Base-by-base conservation (phyloP, 2,797 vertebrate genomes). In the Avahi laniger region DNA sequence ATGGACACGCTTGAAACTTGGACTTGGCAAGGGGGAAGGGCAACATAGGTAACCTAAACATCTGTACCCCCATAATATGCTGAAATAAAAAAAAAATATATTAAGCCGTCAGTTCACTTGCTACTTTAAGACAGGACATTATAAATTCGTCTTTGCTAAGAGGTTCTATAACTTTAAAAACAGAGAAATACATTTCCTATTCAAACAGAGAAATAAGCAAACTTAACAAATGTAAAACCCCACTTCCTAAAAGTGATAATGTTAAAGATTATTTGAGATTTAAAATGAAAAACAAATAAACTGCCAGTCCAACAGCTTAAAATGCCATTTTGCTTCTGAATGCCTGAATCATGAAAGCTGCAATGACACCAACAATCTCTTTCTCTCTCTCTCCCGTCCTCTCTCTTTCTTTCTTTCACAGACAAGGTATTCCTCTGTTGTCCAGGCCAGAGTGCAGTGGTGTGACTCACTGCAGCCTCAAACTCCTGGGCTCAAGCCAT, bases 271-370 rank as follows among this genome's bases (percentile, higher is more conserved):
- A 92, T n/a, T 38, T 91, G 83, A 73, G 52, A 93, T 91, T 84
- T 93, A 35, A 88, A 75, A 22, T 30, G 38, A 41, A 89, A 91
- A 94, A 59, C 33, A 80, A 75, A 59, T 59, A 26, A 59, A 73
- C 59, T 46, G 69, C 7, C 26, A 89, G 89, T 38, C 46, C 28
- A 59, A 63, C 35, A 75, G n/a, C 48, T 82, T 94, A 82, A 82
- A 92, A 78, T 57, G 33, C 6, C 57, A 94, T 63, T 92, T 75
- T 90, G 80, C 30, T 72, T 89, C 57, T 70, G 48, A 94, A 87
- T 70, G 63, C 35, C 14, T 54, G 33, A 85, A 50, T 65, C 8
- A 86, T 46, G 46, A 89, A 48, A 65, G 46, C 24, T 88, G 41
- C 48, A 84, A 57, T n/a, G 48, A 93, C 81, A 70, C 24, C 28